A percentile compares a stretch with the other conserved stretches of the same genome.
phyloP scores from a whole-genome alignment of 2,797 vertebrate genomes.

The Sebastes glaucus region DNA sequence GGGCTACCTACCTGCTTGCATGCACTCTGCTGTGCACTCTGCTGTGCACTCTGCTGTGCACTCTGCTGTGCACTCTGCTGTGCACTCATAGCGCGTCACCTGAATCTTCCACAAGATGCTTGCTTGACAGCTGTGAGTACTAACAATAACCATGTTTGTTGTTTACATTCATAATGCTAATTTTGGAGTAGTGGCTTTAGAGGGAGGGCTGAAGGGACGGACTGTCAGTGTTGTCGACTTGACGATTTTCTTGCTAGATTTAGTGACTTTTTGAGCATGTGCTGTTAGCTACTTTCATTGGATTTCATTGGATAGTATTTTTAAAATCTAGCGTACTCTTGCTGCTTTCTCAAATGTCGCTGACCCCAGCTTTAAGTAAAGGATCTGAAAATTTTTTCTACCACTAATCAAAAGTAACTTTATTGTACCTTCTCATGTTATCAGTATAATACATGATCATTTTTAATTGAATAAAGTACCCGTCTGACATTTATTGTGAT shows the following conservation, averaged over 20 bases:
- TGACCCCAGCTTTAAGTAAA: neutral
- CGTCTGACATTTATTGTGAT: neutral
- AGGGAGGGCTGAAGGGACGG: no score
- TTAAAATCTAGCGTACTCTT: neutral
- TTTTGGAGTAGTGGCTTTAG: neutral
- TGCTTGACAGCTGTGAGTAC: neutral
- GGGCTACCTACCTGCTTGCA: neutral
- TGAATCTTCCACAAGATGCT: neutral
- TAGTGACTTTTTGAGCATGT: no score
- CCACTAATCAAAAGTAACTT: neutral
- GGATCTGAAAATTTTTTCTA: neutral
- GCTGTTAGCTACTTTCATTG: neutral
- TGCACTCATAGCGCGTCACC: neutral
- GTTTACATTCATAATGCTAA: neutral
- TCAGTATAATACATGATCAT: neutral
- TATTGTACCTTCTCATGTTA: neutral
- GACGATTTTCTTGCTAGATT: no score
- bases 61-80: no score
- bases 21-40: no score
- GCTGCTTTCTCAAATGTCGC: neutral
- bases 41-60: no score
- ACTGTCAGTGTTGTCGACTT: no score
- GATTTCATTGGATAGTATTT: neutral
- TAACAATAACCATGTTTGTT: neutral
- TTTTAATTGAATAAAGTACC: neutral